Evolutionary conservation across 2,797 vertebrate species (phyloP).

Genomic region (Chelonia mydas): DNA sequence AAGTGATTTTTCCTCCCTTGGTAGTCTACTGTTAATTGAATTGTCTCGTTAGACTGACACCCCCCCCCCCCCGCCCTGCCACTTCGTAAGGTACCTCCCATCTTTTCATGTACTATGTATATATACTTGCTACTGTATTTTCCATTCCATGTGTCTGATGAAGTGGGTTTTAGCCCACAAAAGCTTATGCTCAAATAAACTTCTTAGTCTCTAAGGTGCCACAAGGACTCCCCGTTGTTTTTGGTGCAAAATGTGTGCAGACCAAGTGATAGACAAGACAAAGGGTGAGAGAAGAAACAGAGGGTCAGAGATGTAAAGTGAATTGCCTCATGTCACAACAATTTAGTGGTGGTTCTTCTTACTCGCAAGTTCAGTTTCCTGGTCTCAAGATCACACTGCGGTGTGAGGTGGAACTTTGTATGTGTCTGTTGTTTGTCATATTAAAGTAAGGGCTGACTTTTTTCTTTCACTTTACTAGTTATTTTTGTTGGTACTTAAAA

Average conservation of each 20-base stretch:
- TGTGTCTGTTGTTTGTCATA: background rate
- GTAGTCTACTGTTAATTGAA: too few relatives aligned
- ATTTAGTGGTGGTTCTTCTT: background rate
- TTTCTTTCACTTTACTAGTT: accelerated
- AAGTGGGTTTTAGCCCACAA: too few relatives aligned
- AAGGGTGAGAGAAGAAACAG: background rate
- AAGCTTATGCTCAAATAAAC: too few relatives aligned
- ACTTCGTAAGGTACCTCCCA: too few relatives aligned
- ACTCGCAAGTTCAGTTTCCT: accelerated
- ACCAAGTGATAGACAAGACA: accelerated
- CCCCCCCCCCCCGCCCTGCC: too few relatives aligned
- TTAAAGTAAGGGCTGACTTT: background rate
- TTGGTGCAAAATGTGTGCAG: background rate
- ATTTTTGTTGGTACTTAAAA: background rate
- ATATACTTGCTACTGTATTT: too few relatives aligned
- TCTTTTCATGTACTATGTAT: too few relatives aligned
- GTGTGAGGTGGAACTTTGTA: background rate
- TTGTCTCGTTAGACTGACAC: too few relatives aligned
- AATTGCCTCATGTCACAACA: background rate
- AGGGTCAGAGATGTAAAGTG: background rate
- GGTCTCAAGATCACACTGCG: background rate
- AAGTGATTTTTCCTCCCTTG: too few relatives aligned
- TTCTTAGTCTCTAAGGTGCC: too few relatives aligned
- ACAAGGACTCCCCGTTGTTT: too few relatives aligned
- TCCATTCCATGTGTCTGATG: too few relatives aligned